Base-by-base conservation (phyloP, 2,888 invertebrate genomes). In the Synergus gifuensis region DNA sequence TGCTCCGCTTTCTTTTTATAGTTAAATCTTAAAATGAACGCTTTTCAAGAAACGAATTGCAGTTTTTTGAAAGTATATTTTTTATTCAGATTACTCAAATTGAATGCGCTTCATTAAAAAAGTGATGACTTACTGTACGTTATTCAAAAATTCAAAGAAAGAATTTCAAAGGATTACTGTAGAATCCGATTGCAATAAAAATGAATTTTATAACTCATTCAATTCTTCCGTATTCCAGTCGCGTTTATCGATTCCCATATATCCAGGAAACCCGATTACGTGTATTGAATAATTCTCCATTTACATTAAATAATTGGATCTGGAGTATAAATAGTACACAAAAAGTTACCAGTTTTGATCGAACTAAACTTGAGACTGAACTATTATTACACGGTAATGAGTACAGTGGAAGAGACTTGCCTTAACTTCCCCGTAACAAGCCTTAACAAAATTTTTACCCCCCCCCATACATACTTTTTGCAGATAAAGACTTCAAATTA, bases 151-250 rank as follows among this genome's bases (percentile, higher is more conserved):
- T 12, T 12, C 16, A 22, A 67, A 46, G 49, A 69, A 28, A 69
- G 69, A 73, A 54, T 73, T 73, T 69, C 49, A 49, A 69, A 49
- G 69, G 69, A 69, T 69, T 69, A 54, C 69, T 54, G 16, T 73
- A 28, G 54, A 73, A 54, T 73, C 49, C 73, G 54, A 73, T 73
- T 73, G 73, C 73, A 73, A 73, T 73, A 73, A 73, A 73, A 73
- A 73, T 54, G 73, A 73, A 73, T 73, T 73, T 73, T 73, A 73
- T 73, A 73, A 73, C 73, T 73, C 73, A 73, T 54, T 73, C 73
- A 73, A 73, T 54, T 73, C 73, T 73, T 73, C 18, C 73, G 73
- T 73, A 73, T 73, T 73, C 73, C 73, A 73, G n/a, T 54, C 73
- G 54, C 73, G 73, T 73, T 36, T n/a, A 54, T 73, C 73, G 73